Evolutionary conservation across 2,113 vertebrate genomes (phyloP).

Genomic region (Pseudorasbora parva): DNA sequence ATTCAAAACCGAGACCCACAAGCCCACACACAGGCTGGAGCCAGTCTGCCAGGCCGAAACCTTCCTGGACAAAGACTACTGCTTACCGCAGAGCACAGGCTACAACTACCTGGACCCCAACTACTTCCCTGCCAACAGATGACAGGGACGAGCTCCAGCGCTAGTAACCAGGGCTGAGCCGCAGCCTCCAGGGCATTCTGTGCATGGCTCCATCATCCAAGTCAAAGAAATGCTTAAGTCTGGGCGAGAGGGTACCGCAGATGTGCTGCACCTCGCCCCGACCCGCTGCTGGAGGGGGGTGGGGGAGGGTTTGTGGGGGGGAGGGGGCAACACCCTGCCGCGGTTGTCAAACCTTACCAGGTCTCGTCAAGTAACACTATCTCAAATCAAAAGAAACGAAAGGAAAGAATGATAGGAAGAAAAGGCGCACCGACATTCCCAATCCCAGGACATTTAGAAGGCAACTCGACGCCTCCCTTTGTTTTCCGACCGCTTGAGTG

Average conservation of each 20-base stretch:
- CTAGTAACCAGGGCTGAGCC: conserved; percentile 67
- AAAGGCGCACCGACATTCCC: conserved; percentile 83
- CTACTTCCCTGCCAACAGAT: conserved; percentile 99
- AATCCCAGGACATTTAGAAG: conserved; percentile 66
- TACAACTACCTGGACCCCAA: conserved; percentile 99
- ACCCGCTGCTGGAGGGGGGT: conserved; percentile 68
- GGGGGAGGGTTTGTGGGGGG: conserved; percentile 48
- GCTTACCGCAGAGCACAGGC: conserved; percentile 90
- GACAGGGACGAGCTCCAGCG: conserved; percentile 79
- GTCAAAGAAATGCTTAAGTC: conserved; percentile 67
- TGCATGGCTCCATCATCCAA: conserved; percentile 73
- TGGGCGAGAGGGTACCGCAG: conserved; percentile 45
- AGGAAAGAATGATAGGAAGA: conserved; percentile 52
- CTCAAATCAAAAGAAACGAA: conserved; percentile 49
- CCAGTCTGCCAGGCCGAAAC: conserved; percentile 89
- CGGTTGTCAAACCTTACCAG: conserved; percentile 71
- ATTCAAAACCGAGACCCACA: conserved; percentile 94
- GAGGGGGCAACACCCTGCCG: conserved; percentile 9
- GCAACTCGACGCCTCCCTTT: conserved; percentile 41
- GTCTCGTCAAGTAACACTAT: conserved; percentile 71
- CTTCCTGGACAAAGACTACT: conserved; percentile 99
- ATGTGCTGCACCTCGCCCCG: conserved; percentile 33
- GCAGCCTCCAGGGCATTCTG: conserved; percentile 71
- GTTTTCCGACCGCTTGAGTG: background rate
- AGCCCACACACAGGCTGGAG: conserved; percentile 91